Base-by-base conservation (phyloP, 2,888 invertebrate genomes). In the Dynastes maya region DNA sequence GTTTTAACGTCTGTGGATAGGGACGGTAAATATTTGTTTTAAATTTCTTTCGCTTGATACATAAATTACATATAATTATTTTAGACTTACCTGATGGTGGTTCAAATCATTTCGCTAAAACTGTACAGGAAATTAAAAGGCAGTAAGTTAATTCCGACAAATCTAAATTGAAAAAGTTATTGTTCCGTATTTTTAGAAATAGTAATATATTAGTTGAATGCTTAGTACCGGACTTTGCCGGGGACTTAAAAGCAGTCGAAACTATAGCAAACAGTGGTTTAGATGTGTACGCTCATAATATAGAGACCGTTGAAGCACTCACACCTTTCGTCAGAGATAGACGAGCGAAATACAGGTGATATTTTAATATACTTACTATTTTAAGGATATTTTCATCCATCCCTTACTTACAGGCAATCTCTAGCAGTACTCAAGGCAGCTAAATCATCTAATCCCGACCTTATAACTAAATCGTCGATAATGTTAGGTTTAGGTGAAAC, bases 1-100 rank as follows among this genome's bases (percentile, higher is more conserved):
- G 99, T 99, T 45, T 90, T 99, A 9, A 99, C 99, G 0, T 98
- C 98, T 1, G 99, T 99, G 0, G 99, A 99, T 87, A 93, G 99
- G 85, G 98, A 98, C 90, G 98, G 97, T 97, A 85, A 64, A 65
- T 74, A 53, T 53, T 63, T 5, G n/a, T 8, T 22, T 27, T 76
- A 53, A 40, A 40, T 78, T 79, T 78, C 58, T 63, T 45, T 79
- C 32, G 49, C 32, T 72, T 80, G 55, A 32, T 76, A 76, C 8
- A 3, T 13, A 40, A 37, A 40, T 37, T 37, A 8, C 5, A n/a
- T 53, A 27, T 29, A 8, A 40, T 78, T 78, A 83, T 88, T 89
- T 76, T 85, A 96, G 98, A 99, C 92, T 89, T 99, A 82, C 90
- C 94, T 0, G 99, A 99, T 89, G 98, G 98, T 22, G 99, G 99